Evolutionary conservation across 1,140 invertebrate genomes (phyloP), one percentile per base, ranked within the genome.

Genomic region (Samia ricini): DNA sequence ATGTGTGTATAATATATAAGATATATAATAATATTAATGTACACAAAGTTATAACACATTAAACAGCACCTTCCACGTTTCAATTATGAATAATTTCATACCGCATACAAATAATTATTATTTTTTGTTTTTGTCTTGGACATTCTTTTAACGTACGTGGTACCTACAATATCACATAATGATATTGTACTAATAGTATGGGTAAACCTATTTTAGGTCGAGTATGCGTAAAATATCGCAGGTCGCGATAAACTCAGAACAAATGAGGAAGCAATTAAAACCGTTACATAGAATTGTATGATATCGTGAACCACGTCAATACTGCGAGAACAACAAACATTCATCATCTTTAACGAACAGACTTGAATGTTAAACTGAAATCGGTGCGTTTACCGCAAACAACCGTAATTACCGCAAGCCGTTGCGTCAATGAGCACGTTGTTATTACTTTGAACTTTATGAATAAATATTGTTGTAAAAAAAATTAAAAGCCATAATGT

Each of bases 91-190:
- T 57, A 60, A 56, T 66, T 50, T 68, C 63, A 60, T n/a, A n/a
- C n/a, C n/a, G n/a, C n/a, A 66, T 15, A 42, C 1, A 42, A 57
- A 69, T 66, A 58, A 36, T 51, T 61, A n/a, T n/a, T n/a, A n/a
- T n/a, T n/a, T n/a, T n/a, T n/a, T 56, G 57, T 57, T 60, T 48
- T 72, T 77, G 75, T 77, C 72, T 76, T 77, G 69, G 77, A 77
- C 77, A 77, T 63, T 36, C 66, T 52, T 33, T 66, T 71, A 64
- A 71, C 63, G 61, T 77, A 77, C n/a, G n/a, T n/a, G n/a, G n/a
- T n/a, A 58, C 70, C 66, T 77, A 80, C 12, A 15, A 74, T 77
- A 78, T 80, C 76, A 80, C 77, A 80, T 70, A 60, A 76, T 77
- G 75, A 80, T 77, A 78, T 80, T 73, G 71, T 77, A 77, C 69